These are phyloP conservation scores for Cylas formicarius DNA, from an alignment of 1,140 invertebrate genomes.

Conservation along the genomic window DNA sequence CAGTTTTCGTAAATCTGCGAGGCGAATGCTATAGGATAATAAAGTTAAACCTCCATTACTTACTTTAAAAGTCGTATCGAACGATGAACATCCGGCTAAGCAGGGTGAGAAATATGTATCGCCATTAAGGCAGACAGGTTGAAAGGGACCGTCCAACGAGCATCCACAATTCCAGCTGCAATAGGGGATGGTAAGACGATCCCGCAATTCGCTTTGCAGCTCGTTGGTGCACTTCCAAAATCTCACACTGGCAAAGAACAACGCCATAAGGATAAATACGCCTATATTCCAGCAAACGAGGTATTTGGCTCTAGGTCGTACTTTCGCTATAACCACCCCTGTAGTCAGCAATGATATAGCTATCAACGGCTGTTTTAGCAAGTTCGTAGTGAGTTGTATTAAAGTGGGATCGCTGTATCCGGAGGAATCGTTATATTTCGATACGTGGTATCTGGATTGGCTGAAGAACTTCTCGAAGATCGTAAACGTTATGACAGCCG, in stretches of 20 bases:
- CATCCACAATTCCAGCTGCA: conserved; percentile 60
- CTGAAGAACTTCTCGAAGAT: conserved; percentile 51
- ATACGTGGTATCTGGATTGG: conserved; percentile 47
- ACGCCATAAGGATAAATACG: conserved; percentile 42
- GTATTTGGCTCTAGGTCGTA: conserved; percentile 47
- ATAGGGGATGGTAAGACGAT: conserved; percentile 42
- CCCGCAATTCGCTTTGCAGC: conserved; percentile 34
- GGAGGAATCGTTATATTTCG: conserved; percentile 32
- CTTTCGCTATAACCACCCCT: conserved; percentile 55
- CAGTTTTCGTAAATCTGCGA: conserved; percentile 48
- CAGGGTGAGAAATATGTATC: conserved; percentile 62
- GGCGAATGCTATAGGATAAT: background rate
- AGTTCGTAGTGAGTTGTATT: conserved; percentile 46
- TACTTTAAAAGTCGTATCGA: conserved; percentile 11
- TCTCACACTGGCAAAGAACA: conserved; percentile 49
- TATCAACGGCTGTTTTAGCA: conserved; percentile 55
- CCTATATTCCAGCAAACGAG: conserved; percentile 53
- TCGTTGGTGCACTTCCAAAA: conserved; percentile 50
- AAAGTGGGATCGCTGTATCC: conserved; percentile 50
- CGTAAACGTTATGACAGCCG: conserved; percentile 50
- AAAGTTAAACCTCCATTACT: background rate
- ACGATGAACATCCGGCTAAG: conserved; percentile 55
- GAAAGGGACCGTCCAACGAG: conserved; percentile 51
- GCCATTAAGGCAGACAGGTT: conserved; percentile 55
- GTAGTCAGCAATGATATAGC: conserved; percentile 52